phyloP scores from a whole-genome alignment of 2,888 invertebrate species.

The Scaptomyza caliginosa region DNA sequence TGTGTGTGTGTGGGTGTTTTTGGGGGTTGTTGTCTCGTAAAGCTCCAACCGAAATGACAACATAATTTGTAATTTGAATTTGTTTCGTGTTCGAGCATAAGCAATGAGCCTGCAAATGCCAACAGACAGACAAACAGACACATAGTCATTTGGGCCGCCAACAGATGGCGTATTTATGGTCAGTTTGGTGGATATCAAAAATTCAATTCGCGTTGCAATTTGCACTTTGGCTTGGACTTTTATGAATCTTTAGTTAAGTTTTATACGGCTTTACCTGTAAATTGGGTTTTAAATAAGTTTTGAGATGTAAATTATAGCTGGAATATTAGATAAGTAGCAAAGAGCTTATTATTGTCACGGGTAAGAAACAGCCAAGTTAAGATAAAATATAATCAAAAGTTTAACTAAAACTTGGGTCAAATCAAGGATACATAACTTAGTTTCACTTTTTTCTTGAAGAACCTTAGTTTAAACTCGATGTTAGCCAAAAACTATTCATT shows the following conservation, averaged over 20 bases:
- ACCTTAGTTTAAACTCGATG: too few relatives aligned
- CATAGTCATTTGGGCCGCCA: slow-evolving; percentile 5
- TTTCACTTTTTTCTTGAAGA: too few relatives aligned
- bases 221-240: neutral
- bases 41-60: slow-evolving; percentile 69
- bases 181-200: slow-evolving; percentile 31
- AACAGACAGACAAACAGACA: neutral
- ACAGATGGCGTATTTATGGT: slow-evolving; percentile 20
- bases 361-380: neutral
- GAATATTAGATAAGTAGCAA: neutral
- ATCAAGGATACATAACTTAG: too few relatives aligned
- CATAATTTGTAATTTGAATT: slow-evolving; percentile 81
- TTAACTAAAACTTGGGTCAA: too few relatives aligned
- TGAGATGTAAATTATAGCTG: neutral
- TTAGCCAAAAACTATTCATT: slow-evolving; percentile 7
- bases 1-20: neutral
- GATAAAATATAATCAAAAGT: neutral
- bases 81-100: slow-evolving; percentile 78
- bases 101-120: slow-evolving; percentile 62
- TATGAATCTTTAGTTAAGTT: slow-evolving; percentile 13
- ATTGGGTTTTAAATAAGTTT: neutral
- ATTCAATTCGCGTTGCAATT: slow-evolving; percentile 51
- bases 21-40: slow-evolving; percentile 53
- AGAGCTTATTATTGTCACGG: neutral
- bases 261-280: neutral